Conservation (phyloP, 2,113 vertebrate species). For the Nyctibius bracteatus region DNA sequence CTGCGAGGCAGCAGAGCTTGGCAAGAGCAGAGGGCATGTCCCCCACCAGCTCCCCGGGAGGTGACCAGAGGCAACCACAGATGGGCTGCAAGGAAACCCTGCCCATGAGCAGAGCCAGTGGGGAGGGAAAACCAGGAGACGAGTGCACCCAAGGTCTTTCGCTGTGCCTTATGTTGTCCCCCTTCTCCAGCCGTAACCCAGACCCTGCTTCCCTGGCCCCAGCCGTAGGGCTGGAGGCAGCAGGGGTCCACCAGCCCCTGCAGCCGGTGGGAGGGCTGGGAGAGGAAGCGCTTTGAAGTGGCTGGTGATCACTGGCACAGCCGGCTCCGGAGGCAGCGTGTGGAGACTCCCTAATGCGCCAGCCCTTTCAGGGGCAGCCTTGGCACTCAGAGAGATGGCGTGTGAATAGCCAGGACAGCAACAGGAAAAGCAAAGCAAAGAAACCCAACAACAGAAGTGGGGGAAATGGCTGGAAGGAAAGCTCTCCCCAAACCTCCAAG, state of each 20-base stretch:
- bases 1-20: neutral
- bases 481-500: neutral
- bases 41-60: neutral
- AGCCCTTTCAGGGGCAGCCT: constrained; percentile 49
- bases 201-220: neutral
- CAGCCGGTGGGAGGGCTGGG: constrained; percentile 22
- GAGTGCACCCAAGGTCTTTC: fast-evolving
- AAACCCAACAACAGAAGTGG: constrained; percentile 34
- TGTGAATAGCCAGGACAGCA: constrained; percentile 50
- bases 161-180: fast-evolving
- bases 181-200: neutral
- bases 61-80: neutral
- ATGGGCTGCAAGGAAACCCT: neutral
- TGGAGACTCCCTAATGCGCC: constrained; percentile 14
- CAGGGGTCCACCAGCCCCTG: neutral
- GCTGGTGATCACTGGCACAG: constrained; percentile 49
- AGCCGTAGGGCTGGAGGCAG: neutral
- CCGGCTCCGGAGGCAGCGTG: constrained; percentile 55
- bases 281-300: constrained; percentile 65
- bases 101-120: fast-evolving
- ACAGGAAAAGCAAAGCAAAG: constrained; percentile 60
- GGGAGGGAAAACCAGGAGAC: neutral
- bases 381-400: constrained; percentile 32
- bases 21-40: neutral
- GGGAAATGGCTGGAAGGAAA: constrained; percentile 43